Evolutionary conservation across 2,888 invertebrate genomes (phyloP), one percentile per base, ranked within the genome.

Genomic region (Cylloceria caligata): DNA sequence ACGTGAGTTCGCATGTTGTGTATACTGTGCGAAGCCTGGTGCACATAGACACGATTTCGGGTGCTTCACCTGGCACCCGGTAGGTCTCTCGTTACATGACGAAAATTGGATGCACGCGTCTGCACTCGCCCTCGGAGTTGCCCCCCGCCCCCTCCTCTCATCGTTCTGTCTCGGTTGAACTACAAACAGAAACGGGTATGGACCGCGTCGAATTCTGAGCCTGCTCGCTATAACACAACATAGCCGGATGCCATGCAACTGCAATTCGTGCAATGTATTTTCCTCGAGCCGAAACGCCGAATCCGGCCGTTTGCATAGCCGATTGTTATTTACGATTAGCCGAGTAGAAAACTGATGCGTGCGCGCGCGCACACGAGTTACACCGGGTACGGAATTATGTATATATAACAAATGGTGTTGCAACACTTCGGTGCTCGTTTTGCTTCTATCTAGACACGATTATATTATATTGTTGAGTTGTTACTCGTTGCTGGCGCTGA

Each of bases 261-360:
- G 62, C 60, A 69, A 49, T 24, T 64, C 39, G 16, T 16, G 69
- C 57, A 47, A 60, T 57, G 71, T 77, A 52, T 42, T 62, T 77
- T 77, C 19, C 71, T 30, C 21, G 34, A 34, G 45, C 16, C 42
- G 11, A 65, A 42, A 21, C 39, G 2, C 4, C 75, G 36, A 68
- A 60, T 45, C 27, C 75, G 45, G 34, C 13, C 19, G 67, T 49
- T 60, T 55, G 75, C 65, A 64, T 49, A 55, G 34, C 57, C 83
- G 75, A 87, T 87, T 86, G 83, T 86, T 87, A 86, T 87, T 87
- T 85, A 85, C 86, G 87, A 88, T 88, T 87, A 88, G 86, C 86
- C 80, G 82, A 82, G 87, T 86, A 87, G 88, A 89, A 88, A 87
- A 88, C 85, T 87, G 83, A 85, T 85, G 83, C 80, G 74, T 57